These are phyloP conservation scores for Diaperis boleti DNA, from an alignment of 2,888 invertebrate species.

Conservation along the genomic window DNA sequence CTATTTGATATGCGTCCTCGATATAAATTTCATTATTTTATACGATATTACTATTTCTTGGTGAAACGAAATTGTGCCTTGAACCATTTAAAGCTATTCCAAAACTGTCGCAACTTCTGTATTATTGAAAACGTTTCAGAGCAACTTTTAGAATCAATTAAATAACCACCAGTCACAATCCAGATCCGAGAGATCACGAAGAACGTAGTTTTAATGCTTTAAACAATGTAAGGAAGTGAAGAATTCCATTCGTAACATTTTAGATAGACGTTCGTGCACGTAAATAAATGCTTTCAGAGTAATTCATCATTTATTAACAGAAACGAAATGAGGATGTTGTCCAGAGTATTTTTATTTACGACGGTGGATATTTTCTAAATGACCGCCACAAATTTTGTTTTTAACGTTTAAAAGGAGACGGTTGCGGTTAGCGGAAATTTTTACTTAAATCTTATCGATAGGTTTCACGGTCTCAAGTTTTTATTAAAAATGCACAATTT, in stretches of 20 bases:
- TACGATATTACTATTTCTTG: constrained; percentile 2
- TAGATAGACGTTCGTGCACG: neutral
- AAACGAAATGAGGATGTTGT: neutral
- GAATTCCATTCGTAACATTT: constrained; percentile 7
- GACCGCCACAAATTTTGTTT: constrained; percentile 22
- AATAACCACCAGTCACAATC: constrained; percentile 32
- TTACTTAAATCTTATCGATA: constrained; percentile 21
- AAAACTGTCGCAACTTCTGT: constrained; percentile 24
- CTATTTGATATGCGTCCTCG: constrained; percentile 11
- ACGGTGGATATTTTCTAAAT: neutral
- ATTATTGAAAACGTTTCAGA: constrained; percentile 25
- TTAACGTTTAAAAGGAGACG: constrained; percentile 12
- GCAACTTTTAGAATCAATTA: constrained; percentile 30
- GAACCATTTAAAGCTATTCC: constrained; percentile 28
- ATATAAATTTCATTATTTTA: constrained; percentile 31
- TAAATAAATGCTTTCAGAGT: constrained; percentile 2
- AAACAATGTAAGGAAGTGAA: constrained; percentile 6
- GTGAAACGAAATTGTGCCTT: constrained; percentile 18
- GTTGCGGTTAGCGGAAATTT: constrained; percentile 19
- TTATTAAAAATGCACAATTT: constrained; percentile 32
- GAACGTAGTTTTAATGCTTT: constrained; percentile 16
- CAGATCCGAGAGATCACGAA: constrained; percentile 6
- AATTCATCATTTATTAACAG: constrained; percentile 13
- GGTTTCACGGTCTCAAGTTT: constrained; percentile 22
- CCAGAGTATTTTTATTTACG: neutral